These are phyloP conservation scores for Zonitis immaculata DNA, from an alignment of 2,888 invertebrate species.

Conservation along the genomic window DNA sequence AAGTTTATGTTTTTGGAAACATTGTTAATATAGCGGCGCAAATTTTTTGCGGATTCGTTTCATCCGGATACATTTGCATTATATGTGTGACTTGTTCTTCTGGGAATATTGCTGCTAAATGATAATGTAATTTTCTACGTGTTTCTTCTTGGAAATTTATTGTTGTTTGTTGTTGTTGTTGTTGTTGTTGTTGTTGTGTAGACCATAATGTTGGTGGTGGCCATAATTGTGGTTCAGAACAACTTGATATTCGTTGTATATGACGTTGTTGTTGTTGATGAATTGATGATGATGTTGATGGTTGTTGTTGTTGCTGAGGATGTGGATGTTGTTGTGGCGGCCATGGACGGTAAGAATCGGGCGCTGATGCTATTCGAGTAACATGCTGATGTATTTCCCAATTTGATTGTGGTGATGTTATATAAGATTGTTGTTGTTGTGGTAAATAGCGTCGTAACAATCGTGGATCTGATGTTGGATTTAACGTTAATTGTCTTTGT, in stretches of 20 bases:
- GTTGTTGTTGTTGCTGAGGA: slow-evolving; percentile 27
- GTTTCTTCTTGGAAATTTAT: slow-evolving; percentile 57
- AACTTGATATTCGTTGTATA: slow-evolving; percentile 51
- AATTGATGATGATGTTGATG: slow-evolving; percentile 23
- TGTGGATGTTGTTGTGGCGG: slow-evolving; percentile 43
- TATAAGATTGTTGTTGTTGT: slow-evolving; percentile 26
- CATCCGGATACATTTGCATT: slow-evolving; percentile 83
- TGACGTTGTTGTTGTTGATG: slow-evolving; percentile 36
- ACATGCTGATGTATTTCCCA: slow-evolving; percentile 56
- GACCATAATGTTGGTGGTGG: slow-evolving; percentile 47
- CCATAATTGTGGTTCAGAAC: slow-evolving; percentile 62
- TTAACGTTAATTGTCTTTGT: slow-evolving; percentile 75
- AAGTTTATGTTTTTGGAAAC: slow-evolving; percentile 56
- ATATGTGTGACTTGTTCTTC: slow-evolving; percentile 84
- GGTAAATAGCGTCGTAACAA: slow-evolving; percentile 46
- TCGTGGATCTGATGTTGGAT: slow-evolving; percentile 74
- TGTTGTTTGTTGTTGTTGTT: slow-evolving; percentile 39
- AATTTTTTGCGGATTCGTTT: slow-evolving; percentile 83
- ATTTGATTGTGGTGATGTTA: slow-evolving; percentile 30
- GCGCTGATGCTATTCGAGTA: slow-evolving; percentile 70
- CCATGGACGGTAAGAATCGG: slow-evolving; percentile 58
- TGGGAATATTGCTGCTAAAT: slow-evolving; percentile 87
- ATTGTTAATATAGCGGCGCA: slow-evolving; percentile 80
- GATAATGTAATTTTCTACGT: slow-evolving; percentile 75
- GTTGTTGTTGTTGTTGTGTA: slow-evolving; percentile 35